phyloP scores from a whole-genome alignment of 2,888 invertebrate genomes.

The Bimastos eiseni region DNA sequence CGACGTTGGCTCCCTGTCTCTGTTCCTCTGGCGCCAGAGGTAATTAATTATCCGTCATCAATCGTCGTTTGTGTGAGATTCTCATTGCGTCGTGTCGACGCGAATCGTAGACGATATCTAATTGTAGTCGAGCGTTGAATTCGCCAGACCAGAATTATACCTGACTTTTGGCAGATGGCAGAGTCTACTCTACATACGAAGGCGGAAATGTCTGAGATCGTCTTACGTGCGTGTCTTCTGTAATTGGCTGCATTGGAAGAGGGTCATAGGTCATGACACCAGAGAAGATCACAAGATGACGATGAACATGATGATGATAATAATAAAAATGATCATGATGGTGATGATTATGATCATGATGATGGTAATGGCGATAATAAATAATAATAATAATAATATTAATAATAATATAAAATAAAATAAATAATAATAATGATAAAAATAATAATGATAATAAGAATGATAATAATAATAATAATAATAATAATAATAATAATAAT shows the following conservation, averaged over 20 bases:
- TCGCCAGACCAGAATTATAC: not conserved
- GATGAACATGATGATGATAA: no score
- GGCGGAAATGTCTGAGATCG: not conserved
- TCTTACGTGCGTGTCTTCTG: not conserved
- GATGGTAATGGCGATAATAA: no score
- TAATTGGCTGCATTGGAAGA: not conserved
- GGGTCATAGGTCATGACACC: not conserved
- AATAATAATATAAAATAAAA: no score
- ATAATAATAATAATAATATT: no score
- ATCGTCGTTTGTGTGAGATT: not conserved
- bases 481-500: no score
- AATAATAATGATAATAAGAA: no score
- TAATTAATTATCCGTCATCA: not conserved
- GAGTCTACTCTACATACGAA: not conserved
- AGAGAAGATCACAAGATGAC: not conserved
- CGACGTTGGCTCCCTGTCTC: not conserved
- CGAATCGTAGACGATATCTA: not conserved
- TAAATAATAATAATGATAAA: no score
- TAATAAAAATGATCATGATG: no score
- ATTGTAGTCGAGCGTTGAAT: not conserved
- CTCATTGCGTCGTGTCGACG: not conserved
- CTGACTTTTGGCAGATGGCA: not conserved
- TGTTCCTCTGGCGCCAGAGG: not conserved
- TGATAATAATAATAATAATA: no score
- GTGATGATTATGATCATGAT: no score